Base-by-base conservation (phyloP, 1,140 invertebrate genomes). In the Pantala flavescens region DNA sequence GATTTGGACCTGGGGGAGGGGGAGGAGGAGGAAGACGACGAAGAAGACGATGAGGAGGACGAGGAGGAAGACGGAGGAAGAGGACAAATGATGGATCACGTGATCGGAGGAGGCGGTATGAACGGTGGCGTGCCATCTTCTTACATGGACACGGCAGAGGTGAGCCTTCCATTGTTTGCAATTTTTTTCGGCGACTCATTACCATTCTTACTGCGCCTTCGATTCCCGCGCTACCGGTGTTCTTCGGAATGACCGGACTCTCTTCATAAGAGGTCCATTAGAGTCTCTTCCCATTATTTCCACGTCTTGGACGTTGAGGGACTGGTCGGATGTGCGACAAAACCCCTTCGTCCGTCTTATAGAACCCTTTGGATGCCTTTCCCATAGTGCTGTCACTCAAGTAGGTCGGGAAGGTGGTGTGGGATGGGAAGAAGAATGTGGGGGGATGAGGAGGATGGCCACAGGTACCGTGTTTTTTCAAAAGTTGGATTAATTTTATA, bases 1-100 rank as follows among this genome's bases (percentile, higher is more conserved):
- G 49, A 63, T 21, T 21, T 63, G 49, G 49, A 63, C 49, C 49
- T 63, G 49, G 49, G 49, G 49, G 82, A 83, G 24, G 43, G 43
- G 43, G 77, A 70, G 75, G 78, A 78, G 76, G 75, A 77, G 73
- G 71, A 76, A 55, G 75, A 75, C 24, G 42, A 75, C 43, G 70
- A 77, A 75, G 77, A 78, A 76, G 73, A 76, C 55, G 43, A n/a
- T 77, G 77, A 77, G 74, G 77, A 74, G 75, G 76, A 76, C 21
- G 75, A 55, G 14, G 72, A 75, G 24, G 71, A 49, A 24, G 75
- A 70, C 77, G 49, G 49, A 63, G 49, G 49, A 1, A 21, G 49
- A 63, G 49, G 49, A 63, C 49, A 63, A 12, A 12, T 79, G 73
- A 75, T 71, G 75, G 23, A 36, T 75, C 71, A 21, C 28, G 73